Evolutionary conservation across 2,888 invertebrate species (phyloP).

Genomic region (Eupithecia vulgata): DNA sequence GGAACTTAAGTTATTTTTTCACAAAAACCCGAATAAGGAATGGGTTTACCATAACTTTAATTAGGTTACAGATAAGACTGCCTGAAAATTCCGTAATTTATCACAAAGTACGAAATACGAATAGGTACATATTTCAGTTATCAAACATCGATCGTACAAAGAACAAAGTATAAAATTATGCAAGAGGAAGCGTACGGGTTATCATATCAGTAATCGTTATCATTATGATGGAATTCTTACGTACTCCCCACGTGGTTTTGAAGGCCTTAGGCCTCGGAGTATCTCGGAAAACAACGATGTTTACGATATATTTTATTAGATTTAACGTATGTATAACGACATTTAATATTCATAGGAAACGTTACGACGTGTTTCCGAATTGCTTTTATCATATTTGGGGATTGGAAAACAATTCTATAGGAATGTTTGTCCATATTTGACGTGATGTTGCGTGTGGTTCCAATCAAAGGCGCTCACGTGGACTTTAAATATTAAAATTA

Average conservation of each 20-base stretch:
- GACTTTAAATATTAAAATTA: slow-evolving; percentile 12
- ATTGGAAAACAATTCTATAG: slow-evolving; percentile 37
- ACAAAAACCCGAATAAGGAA: not conserved
- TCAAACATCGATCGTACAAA: slow-evolving; percentile 3
- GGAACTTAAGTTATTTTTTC: not conserved
- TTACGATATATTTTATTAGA: slow-evolving; percentile 34
- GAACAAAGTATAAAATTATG: slow-evolving; percentile 13
- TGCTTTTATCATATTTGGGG: slow-evolving; percentile 39
- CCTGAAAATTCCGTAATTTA: not conserved
- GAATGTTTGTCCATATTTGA: slow-evolving; percentile 15
- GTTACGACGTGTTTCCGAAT: slow-evolving; percentile 36
- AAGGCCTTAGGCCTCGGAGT: slow-evolving; percentile 44
- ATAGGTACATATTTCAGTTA: not conserved
- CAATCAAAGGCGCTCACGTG: slow-evolving; percentile 22
- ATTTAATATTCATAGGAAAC: slow-evolving; percentile 43
- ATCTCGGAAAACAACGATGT: slow-evolving; percentile 31
- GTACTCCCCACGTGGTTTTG: slow-evolving; percentile 41
- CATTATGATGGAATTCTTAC: slow-evolving; percentile 55
- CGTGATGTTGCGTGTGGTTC: slow-evolving; percentile 20
- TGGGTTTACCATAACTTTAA: not conserved
- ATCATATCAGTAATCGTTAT: slow-evolving; percentile 53
- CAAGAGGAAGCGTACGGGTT: slow-evolving; percentile 49
- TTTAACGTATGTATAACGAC: slow-evolving; percentile 34
- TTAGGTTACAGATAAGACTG: slow-evolving; percentile 6
- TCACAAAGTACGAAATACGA: not conserved